Evolutionary conservation across 2,113 vertebrate species (phyloP).

Genomic region (Poeciliopsis prolifica): DNA sequence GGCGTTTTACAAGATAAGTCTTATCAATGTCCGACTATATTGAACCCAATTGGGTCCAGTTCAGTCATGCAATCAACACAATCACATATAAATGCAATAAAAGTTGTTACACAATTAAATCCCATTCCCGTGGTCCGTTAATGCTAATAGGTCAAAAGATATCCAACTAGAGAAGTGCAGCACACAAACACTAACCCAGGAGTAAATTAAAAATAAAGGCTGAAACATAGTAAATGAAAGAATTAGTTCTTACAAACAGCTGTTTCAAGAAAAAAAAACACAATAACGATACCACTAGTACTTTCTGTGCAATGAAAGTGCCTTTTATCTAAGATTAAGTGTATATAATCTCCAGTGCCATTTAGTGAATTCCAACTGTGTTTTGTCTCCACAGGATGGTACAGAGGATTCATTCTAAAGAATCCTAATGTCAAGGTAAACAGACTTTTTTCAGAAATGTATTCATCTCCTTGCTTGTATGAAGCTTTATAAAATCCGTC

Average conservation of each 20-base stretch:
- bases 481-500: no score
- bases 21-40: no score
- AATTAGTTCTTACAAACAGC: not conserved
- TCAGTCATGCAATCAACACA: no score
- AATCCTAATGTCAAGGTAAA: constrained; percentile 95
- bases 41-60: no score
- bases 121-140: no score
- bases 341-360: not conserved
- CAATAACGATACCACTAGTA: not conserved
- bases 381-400: constrained; percentile 88
- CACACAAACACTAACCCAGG: no score
- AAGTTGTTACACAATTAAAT: no score
- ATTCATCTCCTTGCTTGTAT: not conserved
- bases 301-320: not conserved
- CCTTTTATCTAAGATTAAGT: not conserved
- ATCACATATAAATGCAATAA: no score
- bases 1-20: no score
- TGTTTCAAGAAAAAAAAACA: not conserved
- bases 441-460: not conserved
- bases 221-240: no score
- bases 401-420: constrained; percentile 97
- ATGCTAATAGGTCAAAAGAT: no score
- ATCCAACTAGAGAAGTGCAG: not conserved
- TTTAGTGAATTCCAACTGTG: constrained; percentile 18
- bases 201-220: no score